A percentile compares a stretch with the other conserved stretches of the same genome.
Conservation (phyloP, 2,113 vertebrate genomes). For the Apteryx owenii region DNA sequence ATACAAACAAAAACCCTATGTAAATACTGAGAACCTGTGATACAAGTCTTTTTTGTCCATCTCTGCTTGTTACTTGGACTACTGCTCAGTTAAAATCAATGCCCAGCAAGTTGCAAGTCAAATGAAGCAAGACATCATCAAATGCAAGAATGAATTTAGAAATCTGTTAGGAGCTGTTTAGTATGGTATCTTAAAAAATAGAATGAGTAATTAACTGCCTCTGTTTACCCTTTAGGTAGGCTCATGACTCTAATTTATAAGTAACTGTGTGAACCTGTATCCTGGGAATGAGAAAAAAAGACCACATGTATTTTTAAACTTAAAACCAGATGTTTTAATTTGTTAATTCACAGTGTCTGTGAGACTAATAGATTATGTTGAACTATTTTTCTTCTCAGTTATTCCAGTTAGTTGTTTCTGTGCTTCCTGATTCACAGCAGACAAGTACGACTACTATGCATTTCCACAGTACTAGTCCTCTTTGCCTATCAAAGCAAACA, state of each 20-base stretch:
- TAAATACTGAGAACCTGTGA: not conserved
- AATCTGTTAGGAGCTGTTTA: not conserved
- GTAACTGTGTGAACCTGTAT: not conserved
- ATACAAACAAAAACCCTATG: not conserved
- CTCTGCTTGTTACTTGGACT: not conserved
- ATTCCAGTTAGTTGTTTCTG: not conserved
- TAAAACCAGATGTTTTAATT: not conserved
- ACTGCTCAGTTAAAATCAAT: not conserved
- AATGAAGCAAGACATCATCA: not conserved
- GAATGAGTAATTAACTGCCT: not conserved
- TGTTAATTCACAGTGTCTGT: not conserved
- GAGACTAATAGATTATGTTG: not conserved
- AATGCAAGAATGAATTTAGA: conserved; percentile 6
- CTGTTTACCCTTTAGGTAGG: not conserved
- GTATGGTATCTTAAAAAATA: not conserved
- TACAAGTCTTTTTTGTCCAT: not conserved
- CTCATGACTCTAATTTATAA: not conserved
- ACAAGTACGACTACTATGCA: not conserved
- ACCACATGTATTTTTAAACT: not conserved
- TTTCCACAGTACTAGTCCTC: not conserved
- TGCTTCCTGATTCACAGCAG: not conserved
- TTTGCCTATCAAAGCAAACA: not conserved
- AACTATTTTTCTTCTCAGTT: not conserved
- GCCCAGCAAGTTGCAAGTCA: not conserved
- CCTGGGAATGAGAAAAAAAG: not conserved